phyloP scores from a whole-genome alignment of 2,113 vertebrate genomes.

The Chamaea fasciata region DNA sequence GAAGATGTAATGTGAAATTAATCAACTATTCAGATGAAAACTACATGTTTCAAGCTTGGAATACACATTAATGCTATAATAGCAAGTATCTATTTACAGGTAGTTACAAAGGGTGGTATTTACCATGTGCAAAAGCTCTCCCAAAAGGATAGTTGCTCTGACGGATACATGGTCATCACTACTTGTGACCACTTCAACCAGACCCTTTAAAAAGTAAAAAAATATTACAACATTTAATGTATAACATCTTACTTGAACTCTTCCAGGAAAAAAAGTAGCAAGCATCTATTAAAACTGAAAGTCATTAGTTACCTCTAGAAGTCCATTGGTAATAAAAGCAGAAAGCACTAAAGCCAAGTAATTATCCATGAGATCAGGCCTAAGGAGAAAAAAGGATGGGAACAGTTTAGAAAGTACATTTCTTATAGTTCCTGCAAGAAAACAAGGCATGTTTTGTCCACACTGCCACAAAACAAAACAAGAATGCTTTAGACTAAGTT shows the following conservation, averaged over 20 bases:
- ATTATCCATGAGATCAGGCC: conserved; percentile 98
- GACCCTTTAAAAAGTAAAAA: conserved; percentile 74
- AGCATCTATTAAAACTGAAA: background rate
- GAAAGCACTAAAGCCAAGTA: conserved; percentile 94
- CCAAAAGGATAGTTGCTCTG: conserved; percentile 92
- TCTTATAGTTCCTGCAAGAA: background rate
- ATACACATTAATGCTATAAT: background rate
- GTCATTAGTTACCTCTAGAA: conserved; percentile 83
- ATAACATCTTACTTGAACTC: background rate
- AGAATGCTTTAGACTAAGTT: background rate
- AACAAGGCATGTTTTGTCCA: background rate
- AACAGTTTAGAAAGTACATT: background rate
- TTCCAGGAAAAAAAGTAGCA: background rate
- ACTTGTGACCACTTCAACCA: conserved; percentile 97
- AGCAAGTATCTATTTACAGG: background rate
- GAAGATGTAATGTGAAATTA: background rate
- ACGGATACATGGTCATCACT: conserved; percentile 91
- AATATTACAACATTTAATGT: background rate
- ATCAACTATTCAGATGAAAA: background rate
- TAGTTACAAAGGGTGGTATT: background rate
- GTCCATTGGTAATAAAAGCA: conserved; percentile 91
- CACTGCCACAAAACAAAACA: background rate
- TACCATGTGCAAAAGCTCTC: conserved; percentile 98
- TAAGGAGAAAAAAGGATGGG: conserved; percentile 17
- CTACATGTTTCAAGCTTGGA: background rate